These are phyloP conservation scores for Bombylius major DNA, from an alignment of 2,888 invertebrate species.

Conservation along the genomic window DNA sequence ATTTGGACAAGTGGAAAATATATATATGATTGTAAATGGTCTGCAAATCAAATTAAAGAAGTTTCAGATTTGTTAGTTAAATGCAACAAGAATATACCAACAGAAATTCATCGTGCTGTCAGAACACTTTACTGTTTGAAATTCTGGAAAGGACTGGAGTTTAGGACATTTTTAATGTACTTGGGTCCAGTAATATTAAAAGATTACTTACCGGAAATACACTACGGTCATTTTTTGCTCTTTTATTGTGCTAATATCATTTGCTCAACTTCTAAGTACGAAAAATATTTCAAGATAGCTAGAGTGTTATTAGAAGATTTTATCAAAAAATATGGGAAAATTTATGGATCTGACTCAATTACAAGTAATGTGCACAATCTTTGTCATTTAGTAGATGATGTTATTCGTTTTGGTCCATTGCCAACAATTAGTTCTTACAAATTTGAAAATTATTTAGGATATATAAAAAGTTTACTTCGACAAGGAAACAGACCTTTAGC, in stretches of 20 bases:
- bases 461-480: no score
- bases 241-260: background rate
- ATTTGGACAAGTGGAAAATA: background rate
- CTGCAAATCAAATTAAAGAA: background rate
- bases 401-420: no score
- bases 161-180: background rate
- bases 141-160: background rate
- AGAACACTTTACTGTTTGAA: background rate
- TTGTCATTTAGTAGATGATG: no score
- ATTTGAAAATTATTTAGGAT: no score
- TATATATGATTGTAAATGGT: background rate
- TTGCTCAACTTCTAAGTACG: background rate
- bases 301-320: slow-evolving; percentile 13
- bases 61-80: background rate
- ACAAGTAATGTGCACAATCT: slow-evolving; percentile 29
- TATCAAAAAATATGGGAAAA: slow-evolving; percentile 15
- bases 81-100: background rate
- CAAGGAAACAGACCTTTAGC: slow-evolving; percentile 13
- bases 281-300: slow-evolving; percentile 13
- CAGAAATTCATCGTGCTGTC: background rate
- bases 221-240: no score
- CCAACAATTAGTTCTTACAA: no score
- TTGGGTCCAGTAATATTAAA: background rate
- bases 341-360: slow-evolving; percentile 25
- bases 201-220: slow-evolving; percentile 1